A percentile compares a stretch with the other conserved stretches of the same genome.
Evolutionary conservation across 1,140 invertebrate species (phyloP).

Genomic region (Penaeus chinensis): DNA sequence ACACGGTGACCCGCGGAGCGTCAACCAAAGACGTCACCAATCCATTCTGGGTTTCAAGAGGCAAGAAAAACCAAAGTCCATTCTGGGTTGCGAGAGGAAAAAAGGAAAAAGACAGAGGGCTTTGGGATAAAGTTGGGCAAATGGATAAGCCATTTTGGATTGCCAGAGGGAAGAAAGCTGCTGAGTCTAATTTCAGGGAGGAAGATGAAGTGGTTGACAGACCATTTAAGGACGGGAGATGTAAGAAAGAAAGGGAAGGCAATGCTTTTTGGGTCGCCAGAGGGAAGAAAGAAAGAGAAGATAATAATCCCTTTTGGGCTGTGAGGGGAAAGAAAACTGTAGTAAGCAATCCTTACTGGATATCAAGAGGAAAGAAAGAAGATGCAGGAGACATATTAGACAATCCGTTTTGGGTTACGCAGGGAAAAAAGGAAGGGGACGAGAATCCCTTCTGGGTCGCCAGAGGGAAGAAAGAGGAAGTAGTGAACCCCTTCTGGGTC

Average conservation of each 20-base stretch:
- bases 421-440: neutral
- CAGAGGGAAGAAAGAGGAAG: neutral
- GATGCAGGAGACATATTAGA: neutral
- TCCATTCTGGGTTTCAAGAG: too few relatives aligned
- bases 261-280: constrained; percentile 15
- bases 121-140: neutral
- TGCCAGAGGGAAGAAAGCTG: constrained; percentile 29
- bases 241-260: constrained; percentile 21
- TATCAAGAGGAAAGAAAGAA: constrained; percentile 19
- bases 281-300: constrained; percentile 17
- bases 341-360: constrained; percentile 16
- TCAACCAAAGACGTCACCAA: too few relatives aligned
- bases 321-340: constrained; percentile 21
- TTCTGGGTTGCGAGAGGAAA: constrained; percentile 36
- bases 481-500: too few relatives aligned
- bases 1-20: too few relatives aligned
- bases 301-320: neutral
- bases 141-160: constrained; percentile 41
- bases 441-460: neutral
- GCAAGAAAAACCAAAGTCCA: too few relatives aligned
- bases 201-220: neutral
- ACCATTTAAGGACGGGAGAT: constrained; percentile 17
- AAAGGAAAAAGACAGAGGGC: neutral
- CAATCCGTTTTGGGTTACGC: neutral
- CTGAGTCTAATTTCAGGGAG: neutral